Base-by-base conservation (phyloP, 2,888 invertebrate species). In the Ctena decussata region DNA sequence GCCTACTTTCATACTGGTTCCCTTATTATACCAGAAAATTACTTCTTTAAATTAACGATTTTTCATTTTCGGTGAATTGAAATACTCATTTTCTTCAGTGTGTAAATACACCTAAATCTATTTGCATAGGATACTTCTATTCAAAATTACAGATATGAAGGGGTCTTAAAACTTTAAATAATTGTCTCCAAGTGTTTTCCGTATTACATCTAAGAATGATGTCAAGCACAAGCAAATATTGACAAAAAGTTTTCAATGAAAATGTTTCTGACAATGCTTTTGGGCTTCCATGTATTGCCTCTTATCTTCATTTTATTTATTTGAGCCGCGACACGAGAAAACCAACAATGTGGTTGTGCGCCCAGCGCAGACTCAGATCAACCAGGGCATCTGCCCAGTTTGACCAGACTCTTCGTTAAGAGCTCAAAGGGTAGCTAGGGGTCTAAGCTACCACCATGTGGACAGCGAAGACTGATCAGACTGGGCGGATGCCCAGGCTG, bases 151-250 rank as follows among this genome's bases (percentile, higher is more conserved):
- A 24, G 24, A 21, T 37, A 30, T 69, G 82, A 81, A 78, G 83
- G 75, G 76, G 87, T 85, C 82, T 69, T 82, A 77, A 84, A 86
- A 84, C 77, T 77, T 84, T 69, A 75, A 83, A 75, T 78, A 35
- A 83, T 85, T 87, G 87, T 87, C 72, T 85, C 57, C 46, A 41
- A 46, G 44, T 57, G 46, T 53, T 73, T 78, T 49, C 75, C 80
- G 44, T 41, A 49, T 72, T 77, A 65, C 46, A 75, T 77, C 44
- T 71, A 80, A 74, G 27, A 77, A 65, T 46, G 80, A 82, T 87
- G 84, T 85, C 82, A 85, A 84, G 80, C 74, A 80, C 77, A 84
- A 46, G 82, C 84, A 82, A 87, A 84, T 53, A 84, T 37, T 57
- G 57, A 77, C 57, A 39, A 32, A 44, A 77, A 76, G 69, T 65